These are phyloP conservation scores for Hydraecia micacea DNA, from an alignment of 2,888 invertebrate species.

Conservation along the genomic window DNA sequence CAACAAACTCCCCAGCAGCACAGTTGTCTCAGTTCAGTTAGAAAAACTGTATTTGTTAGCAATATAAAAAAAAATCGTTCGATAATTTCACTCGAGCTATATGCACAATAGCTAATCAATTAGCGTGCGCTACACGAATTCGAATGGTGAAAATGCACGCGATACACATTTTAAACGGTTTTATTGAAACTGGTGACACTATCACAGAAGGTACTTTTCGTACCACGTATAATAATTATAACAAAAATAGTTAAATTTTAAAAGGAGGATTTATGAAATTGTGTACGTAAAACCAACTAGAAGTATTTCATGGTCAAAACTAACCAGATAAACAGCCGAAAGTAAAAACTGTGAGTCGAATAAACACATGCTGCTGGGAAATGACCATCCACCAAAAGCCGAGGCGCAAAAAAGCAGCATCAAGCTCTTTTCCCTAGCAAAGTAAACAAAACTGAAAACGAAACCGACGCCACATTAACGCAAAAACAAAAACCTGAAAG, in stretches of 20 bases:
- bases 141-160: constrained; percentile 13
- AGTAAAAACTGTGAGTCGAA: neutral
- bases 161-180: neutral
- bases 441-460: constrained; percentile 47
- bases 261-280: neutral
- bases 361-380: constrained; percentile 14
- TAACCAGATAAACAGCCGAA: neutral
- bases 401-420: constrained; percentile 14
- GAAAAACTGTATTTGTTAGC: neutral
- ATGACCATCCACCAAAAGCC: constrained; percentile 1
- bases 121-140: constrained; percentile 21
- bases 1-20: neutral
- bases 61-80: neutral
- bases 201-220: neutral
- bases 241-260: neutral
- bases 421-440: constrained; percentile 32
- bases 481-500: constrained; percentile 48
- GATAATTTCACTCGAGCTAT: neutral
- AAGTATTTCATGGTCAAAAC: neutral
- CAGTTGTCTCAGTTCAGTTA: neutral
- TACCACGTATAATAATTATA: neutral
- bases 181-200: neutral
- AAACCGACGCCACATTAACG: constrained; percentile 43
- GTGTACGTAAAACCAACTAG: neutral
- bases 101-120: constrained; percentile 19